Evolutionary conservation across 2,113 vertebrate species (phyloP), one percentile per base, ranked within the genome.

Genomic region (Mastomys natalensis): DNA sequence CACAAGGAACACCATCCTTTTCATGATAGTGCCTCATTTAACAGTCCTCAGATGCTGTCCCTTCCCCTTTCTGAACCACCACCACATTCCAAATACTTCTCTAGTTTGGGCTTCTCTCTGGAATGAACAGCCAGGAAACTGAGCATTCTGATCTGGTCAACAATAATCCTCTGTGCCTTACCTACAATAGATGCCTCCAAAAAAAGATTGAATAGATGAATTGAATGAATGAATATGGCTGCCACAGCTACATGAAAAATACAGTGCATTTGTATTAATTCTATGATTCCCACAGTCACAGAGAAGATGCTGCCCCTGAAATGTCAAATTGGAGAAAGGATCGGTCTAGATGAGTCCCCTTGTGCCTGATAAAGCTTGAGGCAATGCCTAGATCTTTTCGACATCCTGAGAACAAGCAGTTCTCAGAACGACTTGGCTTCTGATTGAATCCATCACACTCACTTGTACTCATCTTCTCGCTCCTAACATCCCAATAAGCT

Each of bases 361-460:
- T 8, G 82, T 78, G 13, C 5, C 22, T 92, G 60, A 45, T 37
- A 2, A 10, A 84, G 53, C 80, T 87, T 31, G 16, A 85, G 55
- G 22, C 87, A 92, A 74, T 80, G 29, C 70, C 48, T 45, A 72
- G 51, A 66, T 70, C 31, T 88, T 91, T 68, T n/a, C 37, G 84
- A 48, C 0, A 60, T 76, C 55, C 72, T 87, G 74, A 72, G 62
- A 95, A 91, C 43, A 87, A 70, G 7, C 51, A 91, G 80, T 92
- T 93, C 70, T 80, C 90, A 88, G 89, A 88, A 96, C 13, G 88
- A 91, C 24, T 0, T 88, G 51, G 77, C 80, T 92, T 94, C 43
- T 58, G 16, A 64, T 9, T 76, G 16, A 94, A n/a, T 45, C 51
- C 91, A 89, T 34, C 21, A 13, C 45, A 76, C 34, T 84, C 58